Evolutionary conservation across 2,888 invertebrate species (phyloP).

Genomic region (Stramonita haemastoma): DNA sequence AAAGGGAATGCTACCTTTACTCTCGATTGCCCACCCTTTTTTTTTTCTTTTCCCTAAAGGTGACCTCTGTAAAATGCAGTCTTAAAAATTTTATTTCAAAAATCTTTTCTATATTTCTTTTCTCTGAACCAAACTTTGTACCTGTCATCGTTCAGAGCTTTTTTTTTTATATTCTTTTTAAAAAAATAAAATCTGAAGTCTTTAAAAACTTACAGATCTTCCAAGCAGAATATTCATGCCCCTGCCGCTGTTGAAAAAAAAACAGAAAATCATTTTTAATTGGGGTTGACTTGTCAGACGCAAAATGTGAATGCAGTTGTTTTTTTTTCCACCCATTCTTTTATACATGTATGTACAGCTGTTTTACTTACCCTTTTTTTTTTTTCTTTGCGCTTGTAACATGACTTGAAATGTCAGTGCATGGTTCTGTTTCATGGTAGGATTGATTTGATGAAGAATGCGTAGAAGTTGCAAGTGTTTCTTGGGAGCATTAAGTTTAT

Average conservation of each 20-base stretch:
- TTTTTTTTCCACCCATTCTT: neutral
- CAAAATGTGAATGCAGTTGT: slow-evolving; percentile 5
- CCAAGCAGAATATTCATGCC: neutral
- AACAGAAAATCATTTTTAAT: neutral
- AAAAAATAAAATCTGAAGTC: too few relatives aligned
- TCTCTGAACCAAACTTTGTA: neutral
- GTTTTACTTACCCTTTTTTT: neutral
- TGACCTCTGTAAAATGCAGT: too few relatives aligned
- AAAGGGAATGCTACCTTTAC: neutral
- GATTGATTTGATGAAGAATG: neutral
- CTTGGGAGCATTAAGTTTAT: neutral
- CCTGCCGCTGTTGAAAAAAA: neutral
- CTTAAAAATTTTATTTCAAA: neutral
- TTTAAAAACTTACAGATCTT: too few relatives aligned
- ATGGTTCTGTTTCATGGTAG: neutral
- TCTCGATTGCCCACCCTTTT: neutral
- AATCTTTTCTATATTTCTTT: neutral
- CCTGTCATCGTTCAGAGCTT: neutral
- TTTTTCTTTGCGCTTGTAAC: neutral
- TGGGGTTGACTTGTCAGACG: neutral
- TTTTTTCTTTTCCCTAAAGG: neutral
- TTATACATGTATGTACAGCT: neutral
- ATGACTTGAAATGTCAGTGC: neutral
- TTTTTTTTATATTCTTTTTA: too few relatives aligned
- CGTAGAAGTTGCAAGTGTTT: neutral